Evolutionary conservation across 2,797 vertebrate species (phyloP).

Genomic region (Pseudochromis fuscus): DNA sequence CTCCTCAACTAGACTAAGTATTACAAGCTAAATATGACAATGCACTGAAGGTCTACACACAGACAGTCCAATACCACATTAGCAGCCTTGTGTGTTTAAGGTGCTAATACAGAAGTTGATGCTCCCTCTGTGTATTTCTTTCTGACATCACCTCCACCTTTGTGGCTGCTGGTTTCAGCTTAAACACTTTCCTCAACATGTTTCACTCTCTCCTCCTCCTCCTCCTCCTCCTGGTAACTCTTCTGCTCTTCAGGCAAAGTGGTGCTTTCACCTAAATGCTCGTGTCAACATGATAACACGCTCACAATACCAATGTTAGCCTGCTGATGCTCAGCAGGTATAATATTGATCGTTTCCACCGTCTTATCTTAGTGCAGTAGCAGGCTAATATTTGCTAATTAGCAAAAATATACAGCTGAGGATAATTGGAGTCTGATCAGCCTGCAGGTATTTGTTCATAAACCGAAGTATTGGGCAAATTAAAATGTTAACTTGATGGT

Average conservation of each 20-base stretch:
- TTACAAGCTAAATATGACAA: slow-evolving; percentile 6
- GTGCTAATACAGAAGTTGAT: too few relatives aligned
- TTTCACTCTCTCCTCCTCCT: too few relatives aligned
- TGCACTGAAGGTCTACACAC: neutral
- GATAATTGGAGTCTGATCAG: slow-evolving; percentile 19
- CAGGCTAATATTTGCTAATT: slow-evolving; percentile 15
- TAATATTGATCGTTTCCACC: slow-evolving; percentile 14
- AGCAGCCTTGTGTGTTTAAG: neutral
- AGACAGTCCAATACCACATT: too few relatives aligned
- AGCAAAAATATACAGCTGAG: neutral
- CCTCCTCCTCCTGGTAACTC: too few relatives aligned
- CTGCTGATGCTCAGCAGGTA: neutral
- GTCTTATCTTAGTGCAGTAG: neutral
- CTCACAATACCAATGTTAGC: too few relatives aligned
- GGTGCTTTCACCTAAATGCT: too few relatives aligned
- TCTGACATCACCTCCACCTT: too few relatives aligned
- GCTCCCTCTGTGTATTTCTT: too few relatives aligned
- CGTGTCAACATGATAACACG: too few relatives aligned
- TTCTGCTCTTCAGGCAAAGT: too few relatives aligned
- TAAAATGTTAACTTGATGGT: slow-evolving; percentile 12
- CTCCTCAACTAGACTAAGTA: neutral
- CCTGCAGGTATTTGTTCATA: slow-evolving; percentile 20
- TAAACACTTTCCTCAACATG: too few relatives aligned
- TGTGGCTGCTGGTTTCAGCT: too few relatives aligned
- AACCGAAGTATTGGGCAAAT: slow-evolving; percentile 1